Evolutionary conservation across 2,797 vertebrate genomes (phyloP).

Genomic region (Sebastolobus alascanus): DNA sequence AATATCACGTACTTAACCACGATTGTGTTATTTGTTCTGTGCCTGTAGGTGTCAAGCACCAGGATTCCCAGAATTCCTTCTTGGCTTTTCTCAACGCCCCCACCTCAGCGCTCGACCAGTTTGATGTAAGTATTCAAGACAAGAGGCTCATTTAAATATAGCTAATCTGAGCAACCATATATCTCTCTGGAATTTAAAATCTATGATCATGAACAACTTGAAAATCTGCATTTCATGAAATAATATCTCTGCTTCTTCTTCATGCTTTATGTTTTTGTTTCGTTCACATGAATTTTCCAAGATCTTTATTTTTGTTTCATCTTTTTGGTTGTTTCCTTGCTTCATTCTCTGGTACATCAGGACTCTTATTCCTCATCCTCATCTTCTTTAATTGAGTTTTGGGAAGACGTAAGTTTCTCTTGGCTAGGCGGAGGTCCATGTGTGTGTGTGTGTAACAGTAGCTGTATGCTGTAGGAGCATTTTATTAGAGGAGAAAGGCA

Average conservation of each 20-base stretch:
- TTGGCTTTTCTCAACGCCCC: constrained; percentile 98
- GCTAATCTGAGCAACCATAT: neutral
- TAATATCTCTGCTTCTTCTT: constrained; percentile 10
- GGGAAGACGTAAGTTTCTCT: constrained; percentile 96
- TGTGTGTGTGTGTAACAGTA: constrained; percentile 45
- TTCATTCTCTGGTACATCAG: constrained; percentile 90
- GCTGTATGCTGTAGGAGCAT: constrained; percentile 30
- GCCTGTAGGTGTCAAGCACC: constrained; percentile 96
- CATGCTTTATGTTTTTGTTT: constrained; percentile 5
- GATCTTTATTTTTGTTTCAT: constrained; percentile 50
- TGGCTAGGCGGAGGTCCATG: constrained; percentile 50
- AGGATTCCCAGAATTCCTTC: constrained; percentile 99
- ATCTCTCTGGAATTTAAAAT: neutral
- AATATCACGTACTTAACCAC: constrained; percentile 40
- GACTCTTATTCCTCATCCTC: constrained; percentile 96
- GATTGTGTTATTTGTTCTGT: constrained; percentile 56
- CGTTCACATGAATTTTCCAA: constrained; percentile 36
- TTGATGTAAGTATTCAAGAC: constrained; percentile 91
- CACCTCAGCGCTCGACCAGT: constrained; percentile 95
- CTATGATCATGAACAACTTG: neutral
- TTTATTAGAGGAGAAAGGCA: constrained; percentile 10
- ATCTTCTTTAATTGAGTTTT: constrained; percentile 98
- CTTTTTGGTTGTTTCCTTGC: constrained; percentile 75
- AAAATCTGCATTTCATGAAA: neutral
- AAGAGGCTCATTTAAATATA: neutral